A percentile compares a stretch with the other conserved stretches of the same genome.
phyloP scores from a whole-genome alignment of 2,113 vertebrate genomes.

The Pelecanus crispus region DNA sequence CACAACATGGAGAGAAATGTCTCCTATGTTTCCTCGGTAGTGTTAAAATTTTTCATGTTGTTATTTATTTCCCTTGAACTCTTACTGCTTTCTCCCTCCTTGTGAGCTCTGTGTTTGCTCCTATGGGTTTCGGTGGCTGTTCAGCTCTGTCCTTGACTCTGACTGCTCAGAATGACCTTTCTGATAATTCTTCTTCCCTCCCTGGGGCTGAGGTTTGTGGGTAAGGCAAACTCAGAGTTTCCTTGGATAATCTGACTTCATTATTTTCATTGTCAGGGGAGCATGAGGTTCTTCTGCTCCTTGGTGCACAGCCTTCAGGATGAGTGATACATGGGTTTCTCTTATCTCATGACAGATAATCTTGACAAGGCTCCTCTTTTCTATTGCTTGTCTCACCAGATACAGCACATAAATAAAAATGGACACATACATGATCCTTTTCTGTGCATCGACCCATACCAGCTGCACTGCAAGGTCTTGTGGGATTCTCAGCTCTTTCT shows the following conservation, averaged over 20 bases:
- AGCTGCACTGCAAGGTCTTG: neutral
- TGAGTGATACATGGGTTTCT: slow-evolving; percentile 67
- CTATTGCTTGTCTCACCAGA: slow-evolving; percentile 52
- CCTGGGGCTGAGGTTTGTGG: slow-evolving; percentile 63
- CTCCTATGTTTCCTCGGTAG: slow-evolving; percentile 29
- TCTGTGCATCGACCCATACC: neutral
- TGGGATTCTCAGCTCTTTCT: neutral
- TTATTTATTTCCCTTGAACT: slow-evolving; percentile 64
- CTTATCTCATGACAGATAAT: slow-evolving; percentile 50
- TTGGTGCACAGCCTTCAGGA: slow-evolving; percentile 66
- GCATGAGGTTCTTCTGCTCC: slow-evolving; percentile 56
- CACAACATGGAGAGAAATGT: slow-evolving; percentile 25
- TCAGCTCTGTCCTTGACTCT: slow-evolving; percentile 67
- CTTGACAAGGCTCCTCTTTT: slow-evolving; percentile 56
- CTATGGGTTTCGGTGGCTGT: slow-evolving; percentile 63
- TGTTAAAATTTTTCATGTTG: slow-evolving; percentile 52
- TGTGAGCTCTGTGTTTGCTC: slow-evolving; percentile 44
- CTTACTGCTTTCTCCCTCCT: slow-evolving; percentile 30
- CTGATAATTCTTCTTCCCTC: slow-evolving; percentile 70
- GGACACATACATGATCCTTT: neutral
- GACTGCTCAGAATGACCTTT: slow-evolving; percentile 71
- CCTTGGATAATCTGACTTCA: slow-evolving; percentile 74
- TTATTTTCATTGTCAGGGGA: slow-evolving; percentile 71
- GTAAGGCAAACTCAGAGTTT: slow-evolving; percentile 68
- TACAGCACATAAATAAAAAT: neutral